These are phyloP conservation scores for Ditylenchus dipsaci DNA, from an alignment of 1,140 invertebrate genomes.

Conservation along the genomic window DNA sequence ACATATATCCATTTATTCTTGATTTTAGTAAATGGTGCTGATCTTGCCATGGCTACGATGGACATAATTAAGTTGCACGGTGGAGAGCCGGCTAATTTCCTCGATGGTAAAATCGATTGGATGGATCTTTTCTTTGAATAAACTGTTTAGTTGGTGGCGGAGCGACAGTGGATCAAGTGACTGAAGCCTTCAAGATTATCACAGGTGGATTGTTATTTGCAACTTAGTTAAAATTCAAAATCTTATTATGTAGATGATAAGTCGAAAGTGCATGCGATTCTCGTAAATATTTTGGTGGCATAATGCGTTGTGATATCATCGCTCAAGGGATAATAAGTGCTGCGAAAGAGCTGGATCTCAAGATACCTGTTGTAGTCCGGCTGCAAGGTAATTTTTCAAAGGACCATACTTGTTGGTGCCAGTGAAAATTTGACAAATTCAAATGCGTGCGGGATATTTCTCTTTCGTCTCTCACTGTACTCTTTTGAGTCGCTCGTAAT, in stretches of 20 bases:
- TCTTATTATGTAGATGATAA: constrained; percentile 59
- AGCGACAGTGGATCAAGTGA: constrained; percentile 81
- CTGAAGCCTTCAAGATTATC: constrained; percentile 89
- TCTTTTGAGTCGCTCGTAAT: too few species aligned
- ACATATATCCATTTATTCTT: too few species aligned
- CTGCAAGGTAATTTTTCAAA: constrained; percentile 71
- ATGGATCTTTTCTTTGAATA: too few species aligned
- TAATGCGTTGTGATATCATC: constrained; percentile 92
- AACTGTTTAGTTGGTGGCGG: constrained; percentile 73
- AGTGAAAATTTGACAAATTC: too few species aligned
- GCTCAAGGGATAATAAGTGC: constrained; percentile 87
- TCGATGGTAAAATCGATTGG: too few species aligned
- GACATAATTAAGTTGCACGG: constrained; percentile 64
- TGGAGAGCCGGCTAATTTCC: constrained; percentile 87
- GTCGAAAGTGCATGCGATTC: constrained; percentile 66
- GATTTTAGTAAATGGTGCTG: constrained; percentile 80
- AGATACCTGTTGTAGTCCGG: constrained; percentile 81
- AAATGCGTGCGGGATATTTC: too few species aligned
- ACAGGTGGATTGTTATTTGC: constrained; percentile 63
- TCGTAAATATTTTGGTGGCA: constrained; percentile 72
- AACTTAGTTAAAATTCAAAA: too few species aligned
- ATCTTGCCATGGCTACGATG: constrained; percentile 80
- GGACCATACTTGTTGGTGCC: too few species aligned
- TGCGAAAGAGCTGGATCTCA: constrained; percentile 77
- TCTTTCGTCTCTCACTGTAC: too few species aligned